Evolutionary conservation across 2,113 vertebrate species (phyloP), one percentile per base, ranked within the genome.

Genomic region (Helogale parvula): DNA sequence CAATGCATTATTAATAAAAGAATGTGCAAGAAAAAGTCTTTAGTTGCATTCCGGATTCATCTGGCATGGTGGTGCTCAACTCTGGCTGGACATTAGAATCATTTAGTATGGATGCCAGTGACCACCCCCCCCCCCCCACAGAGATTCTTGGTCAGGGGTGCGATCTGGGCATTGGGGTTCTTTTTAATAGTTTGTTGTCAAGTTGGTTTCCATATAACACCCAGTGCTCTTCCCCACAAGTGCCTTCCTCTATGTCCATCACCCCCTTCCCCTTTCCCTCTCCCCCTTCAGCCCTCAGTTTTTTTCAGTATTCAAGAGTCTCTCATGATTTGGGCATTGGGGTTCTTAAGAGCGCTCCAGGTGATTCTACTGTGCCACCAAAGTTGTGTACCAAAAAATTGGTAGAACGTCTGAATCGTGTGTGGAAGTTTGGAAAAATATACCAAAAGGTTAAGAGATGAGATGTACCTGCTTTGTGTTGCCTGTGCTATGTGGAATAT

Each of bases 1-100:
- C 27, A 52, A 16, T 71, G 71, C 52, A 87, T 76, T 69, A 85
- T 80, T 92, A 90, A 90, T 45, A 95, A 82, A 95, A 95, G 2
- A 15, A 60, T 57, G 11, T 80, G 7, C 11, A 41, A 29, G 21
- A n/a, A 88, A 72, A 81, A 50, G 76, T 54, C 27, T 82, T 77
- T 54, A 80, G 27, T 83, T 88, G 4, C 15, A 63, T 94, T 90
- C 52, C 69, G 88, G 87, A 89, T 80, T 80, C n/a, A 57, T 68
- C 16, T 47, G 29, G 65, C n/a, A 57, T 80, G 19, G 47, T 38
- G 38, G 57, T 68, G 38, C 50, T 86, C 35, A 68, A 74, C 50
- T 54, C 88, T 80, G 76, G 27, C 23, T 90, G 19, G 2, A 72
- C 11, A 47, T 4, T 69, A 63, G 29, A 82, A 63, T 95, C 16